Conservation (phyloP, 2,888 invertebrate genomes). For the Amphipoea lucens region DNA sequence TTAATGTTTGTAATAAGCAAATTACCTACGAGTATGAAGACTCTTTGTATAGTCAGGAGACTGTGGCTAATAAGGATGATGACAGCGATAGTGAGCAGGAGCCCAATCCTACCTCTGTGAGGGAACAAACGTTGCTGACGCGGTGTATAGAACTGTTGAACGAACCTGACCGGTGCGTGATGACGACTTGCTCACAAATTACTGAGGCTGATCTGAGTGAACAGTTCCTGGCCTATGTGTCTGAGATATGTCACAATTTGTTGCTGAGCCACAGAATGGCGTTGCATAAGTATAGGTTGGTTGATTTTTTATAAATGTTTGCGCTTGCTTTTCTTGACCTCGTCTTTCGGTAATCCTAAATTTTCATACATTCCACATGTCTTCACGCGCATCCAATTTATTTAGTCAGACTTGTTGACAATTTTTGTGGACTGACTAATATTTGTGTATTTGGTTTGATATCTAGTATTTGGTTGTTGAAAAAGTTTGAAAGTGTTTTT, state of each 20-base stretch:
- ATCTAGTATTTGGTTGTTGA: background rate
- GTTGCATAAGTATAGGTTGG: conserved; percentile 95
- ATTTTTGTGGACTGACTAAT: background rate
- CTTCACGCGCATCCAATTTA: background rate
- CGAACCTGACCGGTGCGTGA: conserved; percentile 86
- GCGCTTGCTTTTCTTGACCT: background rate
- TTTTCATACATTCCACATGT: background rate
- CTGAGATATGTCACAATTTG: conserved; percentile 95
- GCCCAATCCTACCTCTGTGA: conserved; percentile 84
- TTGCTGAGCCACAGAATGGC: conserved; percentile 95
- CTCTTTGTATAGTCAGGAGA: conserved; percentile 86
- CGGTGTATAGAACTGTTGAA: conserved; percentile 92
- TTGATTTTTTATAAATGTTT: conserved; percentile 8
- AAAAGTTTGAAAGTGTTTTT: background rate
- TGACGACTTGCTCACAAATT: conserved; percentile 87
- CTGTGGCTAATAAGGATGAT: conserved; percentile 88
- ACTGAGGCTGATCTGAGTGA: conserved; percentile 87
- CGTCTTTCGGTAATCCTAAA: background rate
- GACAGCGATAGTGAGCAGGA: conserved; percentile 91
- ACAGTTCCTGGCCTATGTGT: conserved; percentile 92
- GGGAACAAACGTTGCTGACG: conserved; percentile 87
- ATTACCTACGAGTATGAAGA: conserved; percentile 85
- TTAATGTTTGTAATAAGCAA: conserved; percentile 86
- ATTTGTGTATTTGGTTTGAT: background rate
- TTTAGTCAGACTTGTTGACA: background rate